These are phyloP conservation scores for Antitype chi DNA, from an alignment of 2,888 invertebrate genomes.

Conservation along the genomic window DNA sequence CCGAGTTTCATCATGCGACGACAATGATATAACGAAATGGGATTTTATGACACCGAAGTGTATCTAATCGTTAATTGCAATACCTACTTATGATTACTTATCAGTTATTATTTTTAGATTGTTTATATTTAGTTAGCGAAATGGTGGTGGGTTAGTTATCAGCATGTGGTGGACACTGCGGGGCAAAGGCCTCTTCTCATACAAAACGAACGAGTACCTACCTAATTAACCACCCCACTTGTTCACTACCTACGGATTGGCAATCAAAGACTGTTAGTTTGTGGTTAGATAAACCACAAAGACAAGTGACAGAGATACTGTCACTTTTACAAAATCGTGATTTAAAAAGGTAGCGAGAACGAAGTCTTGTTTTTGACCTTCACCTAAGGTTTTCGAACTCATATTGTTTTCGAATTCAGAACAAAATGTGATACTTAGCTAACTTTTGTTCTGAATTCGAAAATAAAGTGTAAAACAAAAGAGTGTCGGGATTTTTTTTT, in stretches of 20 bases:
- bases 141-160: neutral
- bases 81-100: neutral
- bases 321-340: neutral
- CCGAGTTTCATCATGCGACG: constrained; percentile 58
- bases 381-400: neutral
- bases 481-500: neutral
- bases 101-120: constrained; percentile 2
- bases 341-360: neutral
- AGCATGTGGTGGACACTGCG: neutral
- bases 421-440: neutral
- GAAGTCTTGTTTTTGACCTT: neutral
- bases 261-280: neutral
- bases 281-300: no score
- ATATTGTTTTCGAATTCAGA: neutral
- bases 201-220: neutral
- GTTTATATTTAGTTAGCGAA: neutral
- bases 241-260: neutral
- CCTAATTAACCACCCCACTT: neutral
- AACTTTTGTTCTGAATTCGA: no score
- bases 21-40: constrained; percentile 50
- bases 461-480: neutral
- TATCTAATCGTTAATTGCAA: constrained; percentile 23
- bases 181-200: neutral
- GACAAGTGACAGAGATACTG: no score
- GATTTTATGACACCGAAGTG: constrained; percentile 54